Evolutionary conservation across 2,797 vertebrate genomes (phyloP).

Genomic region (Gymnodraco acuticeps): DNA sequence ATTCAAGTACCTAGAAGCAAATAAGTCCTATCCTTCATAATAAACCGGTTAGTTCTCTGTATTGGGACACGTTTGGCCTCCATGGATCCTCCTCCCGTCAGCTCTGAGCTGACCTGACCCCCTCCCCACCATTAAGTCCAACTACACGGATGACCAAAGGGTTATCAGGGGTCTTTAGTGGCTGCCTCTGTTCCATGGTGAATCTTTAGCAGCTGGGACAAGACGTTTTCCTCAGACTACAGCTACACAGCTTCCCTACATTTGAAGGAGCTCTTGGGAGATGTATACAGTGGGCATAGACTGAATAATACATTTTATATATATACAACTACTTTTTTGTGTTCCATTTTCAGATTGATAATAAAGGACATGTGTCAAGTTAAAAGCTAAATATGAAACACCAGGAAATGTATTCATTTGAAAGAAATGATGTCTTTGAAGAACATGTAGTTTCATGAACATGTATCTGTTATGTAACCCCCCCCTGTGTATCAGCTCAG

Average conservation of each 20-base stretch:
- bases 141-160: constrained; percentile 44
- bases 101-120: constrained; percentile 19
- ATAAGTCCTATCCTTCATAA: too few species aligned
- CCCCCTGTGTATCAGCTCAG: neutral
- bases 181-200: constrained; percentile 56
- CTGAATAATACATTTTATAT: neutral
- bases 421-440: neutral
- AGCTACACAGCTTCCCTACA: neutral
- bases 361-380: neutral
- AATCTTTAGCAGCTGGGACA: constrained; percentile 66
- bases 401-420: neutral
- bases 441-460: neutral
- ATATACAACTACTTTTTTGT: neutral
- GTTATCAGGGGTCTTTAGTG: constrained; percentile 49
- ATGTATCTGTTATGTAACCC: neutral
- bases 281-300: neutral
- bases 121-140: neutral
- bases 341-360: neutral
- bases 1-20: too few species aligned
- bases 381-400: neutral
- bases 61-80: neutral
- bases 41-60: neutral
- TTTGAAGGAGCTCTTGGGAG: neutral
- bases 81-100: constrained; percentile 18
- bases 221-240: constrained; percentile 30